phyloP scores from a whole-genome alignment of 2,888 invertebrate species.

The Tyria jacobaeae region DNA sequence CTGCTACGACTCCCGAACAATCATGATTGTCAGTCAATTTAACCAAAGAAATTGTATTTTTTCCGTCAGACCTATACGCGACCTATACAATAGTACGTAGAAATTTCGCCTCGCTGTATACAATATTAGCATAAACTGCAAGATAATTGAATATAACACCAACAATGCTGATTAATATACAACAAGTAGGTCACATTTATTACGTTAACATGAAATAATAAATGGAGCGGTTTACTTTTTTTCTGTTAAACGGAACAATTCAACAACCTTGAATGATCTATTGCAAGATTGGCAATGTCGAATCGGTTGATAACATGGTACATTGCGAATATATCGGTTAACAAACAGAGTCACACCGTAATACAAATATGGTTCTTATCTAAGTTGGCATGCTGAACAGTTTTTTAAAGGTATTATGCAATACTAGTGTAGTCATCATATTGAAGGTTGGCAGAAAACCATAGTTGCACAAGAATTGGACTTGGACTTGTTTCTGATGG shows the following conservation, averaged over 20 bases:
- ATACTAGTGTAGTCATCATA: not conserved
- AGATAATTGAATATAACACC: conserved; percentile 31
- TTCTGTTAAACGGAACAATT: conserved; percentile 10
- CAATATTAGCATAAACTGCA: conserved; percentile 39
- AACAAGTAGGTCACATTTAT: conserved; percentile 12
- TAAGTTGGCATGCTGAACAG: not conserved
- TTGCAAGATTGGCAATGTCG: conserved; percentile 13
- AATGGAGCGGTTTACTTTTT: conserved; percentile 13
- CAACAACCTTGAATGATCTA: conserved; percentile 12
- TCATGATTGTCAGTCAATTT: conserved; percentile 50
- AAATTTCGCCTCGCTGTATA: conserved; percentile 28
- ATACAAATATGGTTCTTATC: conserved; percentile 1
- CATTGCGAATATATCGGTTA: not conserved
- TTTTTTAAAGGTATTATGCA: not conserved
- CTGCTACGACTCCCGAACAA: conserved; percentile 37
- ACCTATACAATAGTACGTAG: conserved; percentile 35
- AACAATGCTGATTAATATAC: conserved; percentile 8
- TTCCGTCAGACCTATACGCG: conserved; percentile 21
- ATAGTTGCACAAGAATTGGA: too few relatives aligned
- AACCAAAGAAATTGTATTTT: conserved; percentile 43
- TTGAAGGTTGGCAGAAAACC: not conserved
- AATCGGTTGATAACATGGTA: conserved; percentile 2
- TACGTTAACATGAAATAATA: conserved; percentile 12
- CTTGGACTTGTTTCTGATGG: too few relatives aligned
- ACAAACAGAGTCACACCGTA: not conserved